Evolutionary conservation across 2,113 vertebrate genomes (phyloP), one percentile per base, ranked within the genome.

Genomic region (Parus major): DNA sequence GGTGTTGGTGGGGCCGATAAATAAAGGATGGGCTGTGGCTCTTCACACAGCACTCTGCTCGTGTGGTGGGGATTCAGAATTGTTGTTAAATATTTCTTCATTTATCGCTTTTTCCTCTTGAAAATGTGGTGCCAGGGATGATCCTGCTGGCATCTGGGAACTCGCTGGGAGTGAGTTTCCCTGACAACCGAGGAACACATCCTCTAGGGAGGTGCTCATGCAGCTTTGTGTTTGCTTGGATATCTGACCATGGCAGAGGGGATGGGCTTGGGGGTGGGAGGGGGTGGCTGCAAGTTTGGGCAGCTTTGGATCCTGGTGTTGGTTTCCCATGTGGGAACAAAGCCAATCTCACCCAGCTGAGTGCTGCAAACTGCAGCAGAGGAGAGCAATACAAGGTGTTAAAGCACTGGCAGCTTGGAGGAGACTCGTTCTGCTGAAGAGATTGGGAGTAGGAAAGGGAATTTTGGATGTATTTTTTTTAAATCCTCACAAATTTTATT

Each of bases 281-380:
- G 82, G 16, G 10, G 6, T 18, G 60, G 33, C 47, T 12, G 36
- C 35, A 29, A 4, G n/a, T n/a, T 27, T 15, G 56, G 88, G 75
- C 56, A 36, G 29, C 8, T 65, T 56, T 77, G 71, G 53, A 66
- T 44, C 24, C 47, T 64, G 3, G 4, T 1, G 10, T 11, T 91
- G 0, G 0, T 56, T 77, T 77, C 50, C 39, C 36, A 0, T 3
- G 0, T 12, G 80, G 68, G 42, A 63, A 5, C 46, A 65, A 35
- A 53, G 44, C 35, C 53, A 17, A 0, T 13, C 16, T 29, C 27
- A 5, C 15, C 27, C 6, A 64, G 77, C 59, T 64, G 57, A 23
- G 12, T 1, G 21, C 1, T 56, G 69, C 73, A 39, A 56, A 44
- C 15, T 35, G 69, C 78, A 73, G 12, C 59, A 57, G 53, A 33